Evolutionary conservation across 2,797 vertebrate genomes (phyloP).

Genomic region (Macropus fuliginosus): DNA sequence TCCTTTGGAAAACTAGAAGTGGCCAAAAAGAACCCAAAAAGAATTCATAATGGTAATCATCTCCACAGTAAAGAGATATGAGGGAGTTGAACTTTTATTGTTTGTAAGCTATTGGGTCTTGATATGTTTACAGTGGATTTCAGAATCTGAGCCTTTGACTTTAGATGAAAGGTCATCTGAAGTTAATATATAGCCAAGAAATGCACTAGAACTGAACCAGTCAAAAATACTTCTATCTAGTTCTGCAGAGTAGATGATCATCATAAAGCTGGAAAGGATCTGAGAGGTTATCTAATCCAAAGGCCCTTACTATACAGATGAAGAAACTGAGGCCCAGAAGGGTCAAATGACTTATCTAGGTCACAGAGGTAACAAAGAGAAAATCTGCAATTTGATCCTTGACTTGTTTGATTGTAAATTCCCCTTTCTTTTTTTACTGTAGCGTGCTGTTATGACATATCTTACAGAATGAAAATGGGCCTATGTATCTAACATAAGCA

Average conservation of each 20-base stretch:
- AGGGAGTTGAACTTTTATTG: not conserved
- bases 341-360: not conserved
- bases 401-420: not conserved
- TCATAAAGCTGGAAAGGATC: not conserved
- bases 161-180: not conserved
- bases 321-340: not conserved
- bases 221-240: not conserved
- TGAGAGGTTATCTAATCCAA: not conserved
- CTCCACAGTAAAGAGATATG: not conserved
- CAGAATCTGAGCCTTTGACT: not conserved
- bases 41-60: not conserved
- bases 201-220: not conserved
- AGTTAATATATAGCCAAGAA: not conserved
- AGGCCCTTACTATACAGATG: not conserved
- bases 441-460: not conserved
- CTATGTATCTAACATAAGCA: not conserved
- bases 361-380: not conserved
- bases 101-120: not conserved
- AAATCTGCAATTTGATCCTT: not conserved
- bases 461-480: not conserved
- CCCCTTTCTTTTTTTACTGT: not conserved
- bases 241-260: not conserved
- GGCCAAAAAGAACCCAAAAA: not conserved
- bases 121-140: not conserved
- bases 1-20: not conserved